Evolutionary conservation across 2,888 invertebrate species (phyloP), one percentile per base, ranked within the genome.

Genomic region (Cephus pulcher): DNA sequence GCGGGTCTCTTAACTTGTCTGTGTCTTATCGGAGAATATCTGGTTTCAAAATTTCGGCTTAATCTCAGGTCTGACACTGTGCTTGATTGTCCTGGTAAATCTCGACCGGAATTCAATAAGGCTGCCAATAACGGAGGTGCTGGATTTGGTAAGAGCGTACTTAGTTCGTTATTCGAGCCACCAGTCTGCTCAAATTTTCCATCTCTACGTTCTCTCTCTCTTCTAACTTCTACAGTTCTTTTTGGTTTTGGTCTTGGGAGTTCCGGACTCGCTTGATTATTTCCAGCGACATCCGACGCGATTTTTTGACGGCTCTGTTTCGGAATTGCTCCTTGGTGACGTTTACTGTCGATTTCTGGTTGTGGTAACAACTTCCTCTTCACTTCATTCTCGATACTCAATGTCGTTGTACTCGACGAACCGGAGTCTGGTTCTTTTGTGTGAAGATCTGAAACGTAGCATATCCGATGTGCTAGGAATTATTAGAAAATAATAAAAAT

Each of bases 271-370:
- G 91, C 91, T 89, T 69, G 34, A 76, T 32, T 56, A 9, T 78
- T 75, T 6, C 32, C 15, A 69, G 68, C 73, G n/a, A 23, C 11
- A 33, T 77, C 79, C n/a, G 56, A 15, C 12, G 75, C 86, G 93
- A 90, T 92, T 94, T 90, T 84, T 92, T 92, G 92, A 92, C 92
- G 92, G 93, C 93, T 93, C 91, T 95, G 95, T 91, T 96, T 95
- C 79, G 95, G 95, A 90, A 95, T 95, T 81, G 95, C 95, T 80
- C 95, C 95, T 86, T 95, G 93, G 90, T 95, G 95, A 90, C 94
- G 94, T 90, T 94, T 93, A 92, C 92, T 86, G 92, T 93, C 83
- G 89, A 92, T 84, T 91, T 93, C 86, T 76, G 83, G 86, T 76
- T 92, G 89, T 33, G 93, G 92, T 76, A 95, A 91, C 74, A 95